These are phyloP conservation scores for Etia nguti DNA, from an alignment of 2,113 vertebrate genomes.

Conservation along the genomic window DNA sequence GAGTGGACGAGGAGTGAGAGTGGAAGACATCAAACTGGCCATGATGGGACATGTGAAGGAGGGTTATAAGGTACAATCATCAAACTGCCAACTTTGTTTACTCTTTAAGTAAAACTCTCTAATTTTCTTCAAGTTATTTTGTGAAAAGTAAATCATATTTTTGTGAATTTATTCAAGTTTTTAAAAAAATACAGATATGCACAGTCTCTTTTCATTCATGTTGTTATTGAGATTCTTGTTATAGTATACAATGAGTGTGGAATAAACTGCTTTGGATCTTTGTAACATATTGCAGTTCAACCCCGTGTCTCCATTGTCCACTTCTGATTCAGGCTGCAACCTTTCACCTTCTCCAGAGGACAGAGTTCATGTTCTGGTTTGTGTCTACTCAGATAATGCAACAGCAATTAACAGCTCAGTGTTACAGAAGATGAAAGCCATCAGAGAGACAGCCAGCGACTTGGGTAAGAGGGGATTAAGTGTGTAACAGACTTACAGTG, in stretches of 20 bases:
- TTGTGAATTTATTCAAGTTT: neutral
- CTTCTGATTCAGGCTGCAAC: neutral
- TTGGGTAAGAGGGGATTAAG: neutral
- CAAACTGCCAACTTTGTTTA: neutral
- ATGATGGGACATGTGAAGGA: conserved; percentile 22
- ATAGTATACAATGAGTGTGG: neutral
- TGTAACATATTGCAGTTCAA: conserved; percentile 2
- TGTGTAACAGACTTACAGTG: neutral
- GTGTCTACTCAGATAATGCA: neutral
- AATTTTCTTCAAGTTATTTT: neutral
- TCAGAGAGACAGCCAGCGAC: neutral
- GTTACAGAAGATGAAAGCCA: neutral
- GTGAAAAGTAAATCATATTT: neutral
- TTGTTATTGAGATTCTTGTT: neutral
- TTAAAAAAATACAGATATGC: neutral
- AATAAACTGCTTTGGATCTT: fast-evolving
- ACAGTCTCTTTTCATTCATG: neutral
- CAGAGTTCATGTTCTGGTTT: neutral
- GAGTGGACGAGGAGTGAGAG: neutral
- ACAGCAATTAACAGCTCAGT: neutral
- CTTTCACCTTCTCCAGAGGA: neutral
- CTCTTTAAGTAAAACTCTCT: neutral
- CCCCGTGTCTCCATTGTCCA: neutral
- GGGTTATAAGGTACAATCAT: neutral
- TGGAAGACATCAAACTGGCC: conserved; percentile 12